Evolutionary conservation across 1,140 invertebrate species (phyloP), one percentile per base, ranked within the genome.

Genomic region (Sitophilus oryzae): DNA sequence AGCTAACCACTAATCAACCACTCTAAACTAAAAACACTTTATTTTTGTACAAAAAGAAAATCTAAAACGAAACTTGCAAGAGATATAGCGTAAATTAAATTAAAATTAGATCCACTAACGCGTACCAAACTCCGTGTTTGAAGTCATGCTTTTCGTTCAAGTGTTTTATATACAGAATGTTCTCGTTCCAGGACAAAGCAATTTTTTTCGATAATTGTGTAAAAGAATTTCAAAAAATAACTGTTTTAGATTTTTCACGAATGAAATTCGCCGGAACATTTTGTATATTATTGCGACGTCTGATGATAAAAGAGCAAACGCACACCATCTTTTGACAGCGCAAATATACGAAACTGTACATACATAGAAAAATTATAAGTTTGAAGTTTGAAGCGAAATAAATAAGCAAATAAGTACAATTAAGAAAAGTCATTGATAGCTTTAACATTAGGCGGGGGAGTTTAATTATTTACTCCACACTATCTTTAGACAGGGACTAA

Each of bases 341-440:
- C 60, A 66, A 56, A 64, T 48, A 58, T 60, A 64, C 62, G 60
- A 64, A 54, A 65, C 54, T 66, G 65, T 68, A 66, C 36, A 68
- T 68, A 49, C 15, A 56, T 42, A 48, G 23, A 67, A 60, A 64
- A 62, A 59, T 59, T 60, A 62, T 64, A 55, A 58, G 46, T 58
- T 60, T 66, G 61, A 66, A 54, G 43, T 19, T 43, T 47, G 25
- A 36, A 45, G 11, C 46, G 23, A 49, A 56, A 52, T 44, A 23
- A 68, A 52, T 68, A 66, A 59, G 56, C 47, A 61, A 61, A 61
- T 62, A 66, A 68, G 63, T 65, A 68, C 63, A 67, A 66, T 64
- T 67, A 60, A 57, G 56, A 37, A 46, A 60, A 30, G 48, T 44
- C 58, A 56, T 60, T 58, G 37, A 52, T 63, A 59, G 59, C 52